Base-by-base conservation (phyloP, 2,888 invertebrate species). In the Volucella inflata region DNA sequence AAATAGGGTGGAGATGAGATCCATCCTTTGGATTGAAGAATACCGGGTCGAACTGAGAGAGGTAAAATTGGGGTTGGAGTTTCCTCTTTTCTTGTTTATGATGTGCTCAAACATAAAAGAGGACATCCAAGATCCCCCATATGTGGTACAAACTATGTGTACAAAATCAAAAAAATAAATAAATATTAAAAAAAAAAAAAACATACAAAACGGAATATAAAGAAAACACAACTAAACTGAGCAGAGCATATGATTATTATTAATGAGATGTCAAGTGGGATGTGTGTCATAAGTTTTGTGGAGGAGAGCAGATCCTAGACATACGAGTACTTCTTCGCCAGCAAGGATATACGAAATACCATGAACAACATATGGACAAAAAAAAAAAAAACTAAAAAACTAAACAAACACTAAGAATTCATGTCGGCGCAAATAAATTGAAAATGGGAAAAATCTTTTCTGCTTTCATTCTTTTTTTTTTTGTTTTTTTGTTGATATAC, bases 191-290 rank as follows among this genome's bases (percentile, higher is more conserved):
- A 12, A 12, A 59, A 38, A 12, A 53, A n/a, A 17, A 36, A 55
- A 59, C 42, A 16, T 44, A 2, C 0, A 21, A 21, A 21, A 21
- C 4, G 1, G 21, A 42, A 38, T 36, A 16, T 50, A 57, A 65
- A 75, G 59, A 77, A 81, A 87, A 79, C 65, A 70, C 59, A 76
- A 80, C 79, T 65, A 78, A 81, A 87, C 84, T 81, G 72, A 85
- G 75, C 74, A 81, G 72, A 85, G 81, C 77, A 81, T 85, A 81
- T 81, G 75, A 85, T 85, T 85, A 87, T 87, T 87, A 87, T 87
- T 87, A 87, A 87, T 87, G 87, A 87, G 77, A 87, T 85, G 87
- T 79, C 87, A 85, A 87, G 81, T 78, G 74, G 80, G 76, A 85
- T 85, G 71, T 85, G 85, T 85, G 85, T 85, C 85, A 85, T 57